A percentile compares a stretch with the other conserved stretches of the same genome.
phyloP scores from a whole-genome alignment of 2,113 vertebrate species.

The Lipotes vexillifer region DNA sequence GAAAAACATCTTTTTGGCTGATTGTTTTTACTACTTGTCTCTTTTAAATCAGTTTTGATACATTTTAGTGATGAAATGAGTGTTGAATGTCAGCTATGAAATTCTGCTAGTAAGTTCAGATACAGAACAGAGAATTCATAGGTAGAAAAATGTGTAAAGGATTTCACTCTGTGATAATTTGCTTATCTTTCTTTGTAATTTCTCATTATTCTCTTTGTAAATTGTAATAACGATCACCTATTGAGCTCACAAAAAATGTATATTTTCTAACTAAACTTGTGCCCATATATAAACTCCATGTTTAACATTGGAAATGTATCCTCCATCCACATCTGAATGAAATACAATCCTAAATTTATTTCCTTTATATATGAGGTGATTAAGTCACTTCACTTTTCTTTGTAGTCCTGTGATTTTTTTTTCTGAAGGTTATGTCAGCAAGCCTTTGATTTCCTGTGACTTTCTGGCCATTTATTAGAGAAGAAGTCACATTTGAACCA shows the following conservation, averaged over 20 bases:
- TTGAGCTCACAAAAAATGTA: neutral
- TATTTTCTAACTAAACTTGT: conserved; percentile 25
- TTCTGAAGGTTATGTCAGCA: neutral
- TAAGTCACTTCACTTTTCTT: neutral
- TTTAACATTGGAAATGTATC: neutral
- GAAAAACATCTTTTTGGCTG: neutral
- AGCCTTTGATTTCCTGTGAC: neutral
- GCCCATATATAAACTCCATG: neutral
- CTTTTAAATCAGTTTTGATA: neutral
- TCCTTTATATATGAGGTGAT: neutral
- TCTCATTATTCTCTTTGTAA: neutral
- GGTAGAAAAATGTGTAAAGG: neutral
- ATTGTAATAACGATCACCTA: neutral
- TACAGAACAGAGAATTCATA: neutral
- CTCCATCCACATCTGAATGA: neutral
- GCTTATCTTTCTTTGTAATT: neutral
- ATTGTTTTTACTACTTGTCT: neutral
- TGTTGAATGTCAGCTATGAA: neutral
- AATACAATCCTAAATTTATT: neutral
- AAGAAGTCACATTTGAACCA: neutral
- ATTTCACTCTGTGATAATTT: neutral
- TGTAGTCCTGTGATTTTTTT: neutral
- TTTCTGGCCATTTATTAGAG: neutral
- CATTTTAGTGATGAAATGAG: neutral
- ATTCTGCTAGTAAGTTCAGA: neutral